Base-by-base conservation (phyloP, 2,888 invertebrate species). In the Neocrepidodera transversa region DNA sequence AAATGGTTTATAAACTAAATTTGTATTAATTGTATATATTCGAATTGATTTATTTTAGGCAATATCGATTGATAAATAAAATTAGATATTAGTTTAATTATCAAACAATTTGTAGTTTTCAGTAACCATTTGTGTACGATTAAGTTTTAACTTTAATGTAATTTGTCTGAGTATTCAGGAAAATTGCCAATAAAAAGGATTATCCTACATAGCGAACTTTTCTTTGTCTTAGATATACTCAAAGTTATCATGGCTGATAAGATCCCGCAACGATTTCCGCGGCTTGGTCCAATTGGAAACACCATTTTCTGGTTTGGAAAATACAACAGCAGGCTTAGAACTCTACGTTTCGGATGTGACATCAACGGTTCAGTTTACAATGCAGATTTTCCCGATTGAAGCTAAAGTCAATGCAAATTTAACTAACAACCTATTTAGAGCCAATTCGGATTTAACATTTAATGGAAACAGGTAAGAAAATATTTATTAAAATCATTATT, bases 291-390 rank as follows among this genome's bases (percentile, higher is more conserved):
- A 72, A 36, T 73, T 78, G 1, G 74, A 79, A 61, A 81, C 80
- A 1, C 83, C 83, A 0, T 77, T 80, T 63, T 64, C 74, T 45
- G 79, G 81, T 1, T 67, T 82, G 43, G 75, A 80, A 64, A 78
- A 72, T 40, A 72, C 81, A 1, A 75, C 74, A 20, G 63, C 78
- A 2, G 76, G 74, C 14, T 72, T 80, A 4, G 79, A 79, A 61
- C 60, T 80, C 23, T 61, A 78, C 57, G 63, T 80, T 36, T 67
- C 67, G 8, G 71, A 75, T 10, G 59, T 71, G 8, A 74, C 69
- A 55, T 79, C 80, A n/a, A 69, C 76, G 14, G 65, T 78, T 14
- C 70, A 71, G 53, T 35, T 79, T 1, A 73, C 68, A 38, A 66
- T 80, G 58, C 68, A 72, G 23, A 62, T 82, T 45, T 79, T 80